phyloP scores from a whole-genome alignment of 2,113 vertebrate species.

The Phasianus colchicus region DNA sequence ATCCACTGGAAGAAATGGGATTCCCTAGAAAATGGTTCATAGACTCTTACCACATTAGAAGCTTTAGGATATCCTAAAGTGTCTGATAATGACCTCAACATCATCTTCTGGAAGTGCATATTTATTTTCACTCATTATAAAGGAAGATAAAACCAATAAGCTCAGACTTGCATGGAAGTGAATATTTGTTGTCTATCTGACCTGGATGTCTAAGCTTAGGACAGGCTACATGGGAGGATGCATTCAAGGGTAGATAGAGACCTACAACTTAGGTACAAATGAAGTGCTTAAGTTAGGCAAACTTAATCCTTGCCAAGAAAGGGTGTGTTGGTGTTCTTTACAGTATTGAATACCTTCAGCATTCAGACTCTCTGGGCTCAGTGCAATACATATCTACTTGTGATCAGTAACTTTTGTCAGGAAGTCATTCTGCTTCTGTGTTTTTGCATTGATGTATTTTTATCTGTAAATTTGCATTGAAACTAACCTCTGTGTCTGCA shows the following conservation, averaged over 20 bases:
- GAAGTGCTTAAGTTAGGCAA: background rate
- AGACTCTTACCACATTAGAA: background rate
- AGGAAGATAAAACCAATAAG: accelerated
- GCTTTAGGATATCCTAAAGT: background rate
- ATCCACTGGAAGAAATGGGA: background rate
- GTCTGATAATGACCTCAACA: background rate
- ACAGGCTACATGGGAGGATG: background rate
- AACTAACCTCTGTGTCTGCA: background rate
- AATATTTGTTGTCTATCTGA: background rate
- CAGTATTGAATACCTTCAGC: background rate
- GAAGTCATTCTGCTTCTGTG: background rate
- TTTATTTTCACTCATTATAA: background rate
- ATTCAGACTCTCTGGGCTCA: background rate
- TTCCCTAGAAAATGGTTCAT: background rate
- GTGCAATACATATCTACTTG: background rate
- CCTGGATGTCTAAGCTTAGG: background rate
- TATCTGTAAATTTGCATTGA: background rate
- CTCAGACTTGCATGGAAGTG: background rate
- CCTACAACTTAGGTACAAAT: background rate
- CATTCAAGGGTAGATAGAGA: background rate
- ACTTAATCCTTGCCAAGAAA: background rate
- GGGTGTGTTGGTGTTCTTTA: background rate
- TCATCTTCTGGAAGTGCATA: background rate
- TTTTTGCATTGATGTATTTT: background rate
- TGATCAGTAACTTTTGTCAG: background rate